Conservation (phyloP, 2,797 vertebrate genomes). For the Scyliorhinus canicula region DNA sequence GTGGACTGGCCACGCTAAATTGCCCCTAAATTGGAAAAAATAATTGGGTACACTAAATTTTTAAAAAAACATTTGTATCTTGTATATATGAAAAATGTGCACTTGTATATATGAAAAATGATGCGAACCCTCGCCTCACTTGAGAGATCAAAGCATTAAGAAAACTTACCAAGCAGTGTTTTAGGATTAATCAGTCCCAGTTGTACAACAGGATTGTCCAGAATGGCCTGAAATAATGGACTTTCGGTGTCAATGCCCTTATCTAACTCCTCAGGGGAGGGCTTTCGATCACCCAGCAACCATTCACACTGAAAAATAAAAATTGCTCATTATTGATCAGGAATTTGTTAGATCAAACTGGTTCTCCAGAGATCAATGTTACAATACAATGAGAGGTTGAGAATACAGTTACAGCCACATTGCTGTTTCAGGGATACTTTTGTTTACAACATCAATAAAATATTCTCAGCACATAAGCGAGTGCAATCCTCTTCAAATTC, state of each 20-base stretch:
- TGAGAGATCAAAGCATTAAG: conserved; percentile 17
- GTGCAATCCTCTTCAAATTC: not conserved
- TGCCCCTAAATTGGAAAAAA: too few species aligned
- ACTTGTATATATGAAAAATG: not conserved
- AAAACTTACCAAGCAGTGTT: conserved; percentile 79
- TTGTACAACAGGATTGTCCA: conserved; percentile 97
- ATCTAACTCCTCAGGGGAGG: conserved; percentile 91
- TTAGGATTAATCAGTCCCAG: conserved; percentile 95
- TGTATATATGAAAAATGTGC: not conserved
- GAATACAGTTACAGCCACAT: not conserved
- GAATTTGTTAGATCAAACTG: not conserved
- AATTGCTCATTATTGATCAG: not conserved
- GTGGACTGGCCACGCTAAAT: too few species aligned
- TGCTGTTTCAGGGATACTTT: not conserved
- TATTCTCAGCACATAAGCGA: not conserved
- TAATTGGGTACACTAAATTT: too few species aligned
- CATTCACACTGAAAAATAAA: conserved; percentile 78
- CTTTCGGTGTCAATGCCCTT: conserved; percentile 91
- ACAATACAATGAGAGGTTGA: not conserved
- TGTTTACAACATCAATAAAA: not conserved
- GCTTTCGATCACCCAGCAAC: conserved; percentile 92
- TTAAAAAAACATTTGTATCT: not conserved
- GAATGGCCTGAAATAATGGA: conserved; percentile 93
- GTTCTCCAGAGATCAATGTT: not conserved
- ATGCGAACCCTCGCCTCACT: not conserved